These are phyloP conservation scores for Ichneumoninae sp. DNA, from an alignment of 2,888 invertebrate genomes.

Conservation along the genomic window DNA sequence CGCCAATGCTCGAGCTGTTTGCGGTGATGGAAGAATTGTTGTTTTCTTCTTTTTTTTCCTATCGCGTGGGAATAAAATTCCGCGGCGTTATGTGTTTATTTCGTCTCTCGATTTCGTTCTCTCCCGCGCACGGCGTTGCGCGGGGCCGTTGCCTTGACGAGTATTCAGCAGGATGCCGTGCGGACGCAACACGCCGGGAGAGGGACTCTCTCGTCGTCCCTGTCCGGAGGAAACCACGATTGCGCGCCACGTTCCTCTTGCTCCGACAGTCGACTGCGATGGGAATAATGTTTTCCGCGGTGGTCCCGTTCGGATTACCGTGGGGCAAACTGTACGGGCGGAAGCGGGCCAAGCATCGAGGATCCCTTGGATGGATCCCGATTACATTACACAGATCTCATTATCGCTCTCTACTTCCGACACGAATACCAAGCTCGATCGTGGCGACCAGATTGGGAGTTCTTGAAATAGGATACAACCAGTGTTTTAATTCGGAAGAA, in stretches of 20 bases:
- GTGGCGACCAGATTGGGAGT: background rate
- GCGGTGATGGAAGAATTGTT: slow-evolving; percentile 20
- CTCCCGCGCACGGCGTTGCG: slow-evolving; percentile 28
- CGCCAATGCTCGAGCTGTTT: slow-evolving; percentile 16
- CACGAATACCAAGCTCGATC: slow-evolving; percentile 35
- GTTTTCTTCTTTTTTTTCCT: slow-evolving; percentile 14
- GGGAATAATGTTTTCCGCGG: slow-evolving; percentile 45
- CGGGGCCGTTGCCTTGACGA: slow-evolving; percentile 72
- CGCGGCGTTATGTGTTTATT: slow-evolving; percentile 36
- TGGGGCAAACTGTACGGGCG: slow-evolving; percentile 12
- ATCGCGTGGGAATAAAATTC: slow-evolving; percentile 50
- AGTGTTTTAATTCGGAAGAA: background rate
- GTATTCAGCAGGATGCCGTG: slow-evolving; percentile 69
- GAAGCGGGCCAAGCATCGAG: slow-evolving; percentile 14
- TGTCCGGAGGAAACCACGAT: slow-evolving; percentile 3
- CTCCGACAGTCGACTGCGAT: slow-evolving; percentile 7
- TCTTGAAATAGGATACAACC: background rate
- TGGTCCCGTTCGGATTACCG: slow-evolving; percentile 47
- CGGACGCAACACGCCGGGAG: slow-evolving; percentile 18
- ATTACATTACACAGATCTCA: slow-evolving; percentile 39
- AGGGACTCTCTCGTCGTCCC: background rate
- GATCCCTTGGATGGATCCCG: slow-evolving; percentile 5
- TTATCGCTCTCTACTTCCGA: slow-evolving; percentile 32
- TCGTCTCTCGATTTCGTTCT: slow-evolving; percentile 8
- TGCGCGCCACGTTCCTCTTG: background rate